Evolutionary conservation across 37 sponge, comb jelly and placozoan species (phyloP).

Genomic region (Amphimedon queenslandica): DNA sequence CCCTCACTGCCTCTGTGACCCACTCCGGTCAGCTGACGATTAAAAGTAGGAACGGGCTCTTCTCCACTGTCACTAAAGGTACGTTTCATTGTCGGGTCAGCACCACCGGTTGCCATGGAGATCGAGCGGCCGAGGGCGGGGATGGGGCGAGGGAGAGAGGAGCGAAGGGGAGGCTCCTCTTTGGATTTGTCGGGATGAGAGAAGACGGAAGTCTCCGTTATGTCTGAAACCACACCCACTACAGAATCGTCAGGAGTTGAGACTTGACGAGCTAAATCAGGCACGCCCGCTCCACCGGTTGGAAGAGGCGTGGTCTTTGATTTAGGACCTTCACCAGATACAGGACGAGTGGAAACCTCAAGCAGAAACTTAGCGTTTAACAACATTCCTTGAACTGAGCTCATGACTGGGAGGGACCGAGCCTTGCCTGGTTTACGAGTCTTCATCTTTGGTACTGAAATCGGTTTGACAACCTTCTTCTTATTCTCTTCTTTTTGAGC

Average conservation of each 20-base stretch:
- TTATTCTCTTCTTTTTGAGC: slow-evolving; percentile 61
- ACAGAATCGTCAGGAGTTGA: slow-evolving; percentile 10
- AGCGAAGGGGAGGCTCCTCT: neutral
- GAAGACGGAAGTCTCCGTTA: neutral
- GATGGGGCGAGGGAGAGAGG: neutral
- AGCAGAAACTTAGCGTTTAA: slow-evolving; percentile 83
- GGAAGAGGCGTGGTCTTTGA: slow-evolving; percentile 10
- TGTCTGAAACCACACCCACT: no score
- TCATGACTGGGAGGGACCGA: slow-evolving; percentile 36
- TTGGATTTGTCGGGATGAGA: neutral
- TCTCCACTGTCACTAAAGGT: slow-evolving; percentile 23
- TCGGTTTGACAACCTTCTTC: slow-evolving; percentile 44
- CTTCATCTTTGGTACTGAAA: slow-evolving; percentile 34
- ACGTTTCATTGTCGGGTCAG: neutral
- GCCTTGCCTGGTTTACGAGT: slow-evolving; percentile 68
- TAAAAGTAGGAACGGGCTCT: slow-evolving; percentile 2
- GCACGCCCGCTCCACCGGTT: neutral
- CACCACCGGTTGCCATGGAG: neutral
- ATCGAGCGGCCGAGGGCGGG: neutral
- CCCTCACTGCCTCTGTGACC: neutral
- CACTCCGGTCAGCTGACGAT: neutral
- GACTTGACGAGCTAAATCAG: slow-evolving; percentile 14
- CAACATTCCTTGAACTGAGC: slow-evolving; percentile 66
- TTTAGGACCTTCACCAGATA: slow-evolving; percentile 14
- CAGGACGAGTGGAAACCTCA: slow-evolving; percentile 51